These are phyloP conservation scores for Luffia ferchaultella DNA, from an alignment of 2,888 invertebrate genomes.

Conservation along the genomic window DNA sequence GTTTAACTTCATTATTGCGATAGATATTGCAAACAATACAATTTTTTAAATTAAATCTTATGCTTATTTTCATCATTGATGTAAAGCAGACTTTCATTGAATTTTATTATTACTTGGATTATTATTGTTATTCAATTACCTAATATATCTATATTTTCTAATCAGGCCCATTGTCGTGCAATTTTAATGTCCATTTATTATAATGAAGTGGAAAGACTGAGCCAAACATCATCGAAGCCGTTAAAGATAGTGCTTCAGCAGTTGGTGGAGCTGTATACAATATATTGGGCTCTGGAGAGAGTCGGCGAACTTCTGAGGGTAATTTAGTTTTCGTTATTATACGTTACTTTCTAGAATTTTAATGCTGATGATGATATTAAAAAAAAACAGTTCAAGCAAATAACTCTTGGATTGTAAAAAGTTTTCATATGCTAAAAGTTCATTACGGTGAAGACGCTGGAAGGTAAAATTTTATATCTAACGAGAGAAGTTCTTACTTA, in stretches of 20 bases:
- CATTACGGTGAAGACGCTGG: background rate
- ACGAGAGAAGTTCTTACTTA: too few relatives aligned
- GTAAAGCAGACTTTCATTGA: too few relatives aligned
- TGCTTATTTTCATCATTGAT: background rate
- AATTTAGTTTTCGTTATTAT: too few relatives aligned
- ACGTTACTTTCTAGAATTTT: too few relatives aligned
- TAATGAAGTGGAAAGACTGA: constrained; percentile 49
- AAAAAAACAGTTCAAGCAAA: too few relatives aligned
- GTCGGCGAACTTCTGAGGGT: constrained; percentile 84
- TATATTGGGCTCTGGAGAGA: constrained; percentile 76
- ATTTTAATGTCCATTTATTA: constrained; percentile 78
- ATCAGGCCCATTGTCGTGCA: constrained; percentile 78
- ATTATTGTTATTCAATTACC: background rate
- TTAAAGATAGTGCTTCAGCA: constrained; percentile 71
- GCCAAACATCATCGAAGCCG: constrained; percentile 60
- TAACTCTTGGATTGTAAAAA: background rate
- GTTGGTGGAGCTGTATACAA: constrained; percentile 78
- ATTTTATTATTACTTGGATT: background rate
- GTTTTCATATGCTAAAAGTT: background rate
- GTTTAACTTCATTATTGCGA: too few relatives aligned
- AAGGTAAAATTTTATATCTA: too few relatives aligned
- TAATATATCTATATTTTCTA: background rate
- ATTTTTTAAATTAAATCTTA: background rate
- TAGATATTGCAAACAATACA: too few relatives aligned
- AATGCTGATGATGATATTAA: too few relatives aligned